These are phyloP conservation scores for Sisor rabdophorus DNA, from an alignment of 2,113 vertebrate species.

Conservation along the genomic window DNA sequence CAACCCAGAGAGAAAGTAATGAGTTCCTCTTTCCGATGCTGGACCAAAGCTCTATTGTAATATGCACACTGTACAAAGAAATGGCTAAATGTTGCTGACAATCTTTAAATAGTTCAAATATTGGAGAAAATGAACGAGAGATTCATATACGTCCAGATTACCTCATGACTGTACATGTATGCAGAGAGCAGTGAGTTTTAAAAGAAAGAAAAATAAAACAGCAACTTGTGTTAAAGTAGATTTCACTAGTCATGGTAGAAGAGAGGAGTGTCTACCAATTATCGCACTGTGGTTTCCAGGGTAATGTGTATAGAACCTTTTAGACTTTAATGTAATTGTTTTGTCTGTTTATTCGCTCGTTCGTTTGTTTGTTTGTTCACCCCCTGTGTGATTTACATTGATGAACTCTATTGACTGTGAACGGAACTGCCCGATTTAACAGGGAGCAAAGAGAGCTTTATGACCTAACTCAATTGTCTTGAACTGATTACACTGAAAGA, in stretches of 20 bases:
- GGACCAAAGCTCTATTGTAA: conserved; percentile 99
- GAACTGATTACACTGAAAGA: conserved; percentile 27
- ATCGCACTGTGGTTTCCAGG: conserved; percentile 79
- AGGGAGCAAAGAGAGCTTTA: conserved; percentile 53
- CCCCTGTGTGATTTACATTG: conserved; percentile 54
- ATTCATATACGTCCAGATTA: conserved; percentile 75
- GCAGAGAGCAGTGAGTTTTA: conserved; percentile 62
- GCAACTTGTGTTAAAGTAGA: conserved; percentile 75
- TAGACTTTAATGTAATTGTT: conserved; percentile 50
- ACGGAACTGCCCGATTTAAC: conserved; percentile 48
- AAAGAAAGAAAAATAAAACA: conserved; percentile 44
- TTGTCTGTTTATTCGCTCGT: too few relatives aligned
- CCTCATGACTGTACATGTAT: conserved; percentile 87
- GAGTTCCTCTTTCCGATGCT: conserved; percentile 83
- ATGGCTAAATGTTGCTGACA: conserved; percentile 93
- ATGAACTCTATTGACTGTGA: conserved; percentile 51
- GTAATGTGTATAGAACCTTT: conserved; percentile 72
- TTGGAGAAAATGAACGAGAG: conserved; percentile 74
- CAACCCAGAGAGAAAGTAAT: conserved; percentile 64
- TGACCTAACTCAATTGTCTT: conserved; percentile 57
- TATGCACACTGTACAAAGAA: conserved; percentile 98
- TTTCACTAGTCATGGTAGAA: conserved; percentile 70
- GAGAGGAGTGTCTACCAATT: conserved; percentile 49
- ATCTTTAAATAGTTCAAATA: conserved; percentile 87
- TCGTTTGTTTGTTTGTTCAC: conserved; percentile 56